Percentiles rank a stretch among this genome's conserved stretches.
phyloP scores from a whole-genome alignment of 2,888 invertebrate species.

The Sminthurinus aureus region DNA sequence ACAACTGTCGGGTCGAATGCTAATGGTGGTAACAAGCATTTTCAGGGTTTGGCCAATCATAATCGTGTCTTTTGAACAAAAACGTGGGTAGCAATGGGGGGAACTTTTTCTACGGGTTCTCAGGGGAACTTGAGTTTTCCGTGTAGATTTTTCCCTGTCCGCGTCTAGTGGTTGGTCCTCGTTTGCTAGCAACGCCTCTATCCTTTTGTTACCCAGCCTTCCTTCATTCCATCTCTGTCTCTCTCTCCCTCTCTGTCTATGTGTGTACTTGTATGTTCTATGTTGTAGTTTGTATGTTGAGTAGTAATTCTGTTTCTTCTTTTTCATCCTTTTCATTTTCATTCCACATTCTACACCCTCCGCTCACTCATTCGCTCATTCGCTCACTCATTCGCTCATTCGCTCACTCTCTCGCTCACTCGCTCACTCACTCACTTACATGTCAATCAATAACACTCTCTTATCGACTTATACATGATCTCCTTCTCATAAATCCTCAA shows the following conservation, averaged over 20 bases:
- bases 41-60: slow-evolving; percentile 60
- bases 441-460: slow-evolving; percentile 59
- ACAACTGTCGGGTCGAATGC: slow-evolving; percentile 56
- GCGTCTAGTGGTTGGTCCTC: slow-evolving; percentile 57
- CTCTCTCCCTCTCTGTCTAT: not conserved
- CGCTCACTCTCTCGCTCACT: slow-evolving; percentile 53
- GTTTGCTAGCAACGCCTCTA: slow-evolving; percentile 50
- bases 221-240: slow-evolving; percentile 14
- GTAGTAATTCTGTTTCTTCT: too few relatives aligned
- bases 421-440: slow-evolving; percentile 45
- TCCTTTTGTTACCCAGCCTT: slow-evolving; percentile 31
- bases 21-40: slow-evolving; percentile 60
- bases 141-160: slow-evolving; percentile 54
- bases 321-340: slow-evolving; percentile 47
- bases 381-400: slow-evolving; percentile 44
- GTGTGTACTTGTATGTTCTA: slow-evolving; percentile 23
- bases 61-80: slow-evolving; percentile 60
- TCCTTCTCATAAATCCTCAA: slow-evolving; percentile 49
- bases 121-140: slow-evolving; percentile 50
- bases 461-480: slow-evolving; percentile 48
- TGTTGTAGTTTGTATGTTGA: slow-evolving; percentile 47
- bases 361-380: slow-evolving; percentile 57
- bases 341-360: slow-evolving; percentile 32
- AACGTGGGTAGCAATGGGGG: slow-evolving; percentile 51
- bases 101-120: slow-evolving; percentile 54